A percentile compares a stretch with the other conserved stretches of the same genome.
These are phyloP conservation scores for Aculops lycopersici DNA, from an alignment of 1,140 invertebrate species.

Conservation along the genomic window DNA sequence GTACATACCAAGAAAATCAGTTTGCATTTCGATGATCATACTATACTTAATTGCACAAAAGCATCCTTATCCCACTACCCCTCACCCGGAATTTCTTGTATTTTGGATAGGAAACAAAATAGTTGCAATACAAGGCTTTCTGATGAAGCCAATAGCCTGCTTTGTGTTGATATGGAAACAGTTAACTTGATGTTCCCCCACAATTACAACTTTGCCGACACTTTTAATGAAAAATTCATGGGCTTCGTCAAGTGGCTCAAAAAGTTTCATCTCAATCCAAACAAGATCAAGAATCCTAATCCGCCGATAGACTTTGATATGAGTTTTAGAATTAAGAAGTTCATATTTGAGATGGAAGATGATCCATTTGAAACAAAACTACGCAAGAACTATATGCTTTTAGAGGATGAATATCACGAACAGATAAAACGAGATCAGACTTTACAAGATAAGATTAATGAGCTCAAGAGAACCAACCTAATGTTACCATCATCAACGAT, in stretches of 20 bases:
- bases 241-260: constrained; percentile 76
- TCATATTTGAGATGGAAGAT: constrained; percentile 63
- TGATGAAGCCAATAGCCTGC: constrained; percentile 1
- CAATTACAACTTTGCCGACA: constrained; percentile 65
- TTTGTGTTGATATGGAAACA: constrained; percentile 26
- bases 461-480: constrained; percentile 22
- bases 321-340: constrained; percentile 38
- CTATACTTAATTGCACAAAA: background rate
- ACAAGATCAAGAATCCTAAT: constrained; percentile 15
- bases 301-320: constrained; percentile 41
- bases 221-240: constrained; percentile 46
- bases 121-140: constrained; percentile 13
- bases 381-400: constrained; percentile 68
- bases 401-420: constrained; percentile 85
- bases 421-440: constrained; percentile 61
- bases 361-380: constrained; percentile 92
- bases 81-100: constrained; percentile 2
- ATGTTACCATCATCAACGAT: constrained; percentile 17
- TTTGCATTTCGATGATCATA: background rate
- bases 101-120: constrained; percentile 3
- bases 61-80: background rate
- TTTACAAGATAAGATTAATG: constrained; percentile 49
- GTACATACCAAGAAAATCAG: constrained; percentile 2
- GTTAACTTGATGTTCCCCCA: constrained; percentile 54
- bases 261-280: constrained; percentile 27